Percentiles rank a stretch among this genome's conserved stretches.
Conservation (phyloP, 2,888 invertebrate genomes). For the Hypena proboscidalis region DNA sequence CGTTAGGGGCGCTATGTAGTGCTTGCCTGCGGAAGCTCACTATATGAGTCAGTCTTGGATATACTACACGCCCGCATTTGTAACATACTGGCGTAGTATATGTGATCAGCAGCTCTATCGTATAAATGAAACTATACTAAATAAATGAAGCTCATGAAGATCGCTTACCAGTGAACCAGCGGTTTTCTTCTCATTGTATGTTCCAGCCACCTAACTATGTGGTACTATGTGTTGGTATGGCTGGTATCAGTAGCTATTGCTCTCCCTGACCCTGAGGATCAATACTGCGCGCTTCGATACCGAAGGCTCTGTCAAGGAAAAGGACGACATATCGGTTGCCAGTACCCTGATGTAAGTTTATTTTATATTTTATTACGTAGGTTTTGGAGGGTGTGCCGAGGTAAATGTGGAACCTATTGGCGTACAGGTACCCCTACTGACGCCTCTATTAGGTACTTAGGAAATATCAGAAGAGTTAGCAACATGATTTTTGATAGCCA, state of each 20-base stretch:
- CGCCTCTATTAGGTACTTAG: too few relatives aligned
- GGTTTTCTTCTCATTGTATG: background rate
- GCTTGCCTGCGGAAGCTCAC: too few relatives aligned
- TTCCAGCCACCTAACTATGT: slow-evolving; percentile 22
- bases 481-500: too few relatives aligned
- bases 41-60: too few relatives aligned
- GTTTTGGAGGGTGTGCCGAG: background rate
- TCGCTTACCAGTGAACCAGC: background rate
- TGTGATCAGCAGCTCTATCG: too few relatives aligned
- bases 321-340: slow-evolving; percentile 71
- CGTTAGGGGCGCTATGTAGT: too few relatives aligned
- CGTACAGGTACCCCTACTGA: too few relatives aligned
- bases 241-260: slow-evolving; percentile 27
- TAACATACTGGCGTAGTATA: too few relatives aligned
- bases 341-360: slow-evolving; percentile 59
- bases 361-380: background rate
- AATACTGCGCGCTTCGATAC: slow-evolving; percentile 67
- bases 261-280: slow-evolving; percentile 56
- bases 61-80: too few relatives aligned
- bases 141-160: slow-evolving; percentile 3
- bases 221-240: slow-evolving; percentile 30
- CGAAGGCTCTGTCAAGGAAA: slow-evolving; percentile 71
- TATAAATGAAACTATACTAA: too few relatives aligned
- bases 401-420: background rate
- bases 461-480: too few relatives aligned